These are phyloP conservation scores for Apis mellifera DNA, from an alignment of 1,140 invertebrate genomes.

Conservation along the genomic window Amel_HAv3.1 CM009945.2:6038501-6039000, in stretches of 20 bases:
- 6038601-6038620: too few relatives aligned
- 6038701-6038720: background rate
- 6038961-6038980: conserved; percentile 27
- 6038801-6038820: conserved; percentile 8
- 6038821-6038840: background rate
- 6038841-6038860: background rate
- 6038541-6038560: too few relatives aligned
- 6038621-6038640: too few relatives aligned
- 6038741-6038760: background rate
- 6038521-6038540: too few relatives aligned
- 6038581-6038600: too few relatives aligned
- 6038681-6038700: too few relatives aligned
- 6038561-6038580: too few relatives aligned
- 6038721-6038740: too few relatives aligned
- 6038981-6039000: conserved; percentile 12
- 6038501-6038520: too few relatives aligned
- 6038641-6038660: too few relatives aligned
- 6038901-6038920: conserved; percentile 49
- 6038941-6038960: conserved; percentile 31
- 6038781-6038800: background rate
- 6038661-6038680: background rate
- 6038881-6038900: conserved; percentile 20
- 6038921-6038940: conserved; percentile 34
- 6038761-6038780: background rate
- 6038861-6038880: background rate